A percentile compares a stretch with the other conserved stretches of the same genome.
These are phyloP conservation scores for Dasysyrphus albostriatus DNA, from an alignment of 2,888 invertebrate species.

Conservation along the genomic window DNA sequence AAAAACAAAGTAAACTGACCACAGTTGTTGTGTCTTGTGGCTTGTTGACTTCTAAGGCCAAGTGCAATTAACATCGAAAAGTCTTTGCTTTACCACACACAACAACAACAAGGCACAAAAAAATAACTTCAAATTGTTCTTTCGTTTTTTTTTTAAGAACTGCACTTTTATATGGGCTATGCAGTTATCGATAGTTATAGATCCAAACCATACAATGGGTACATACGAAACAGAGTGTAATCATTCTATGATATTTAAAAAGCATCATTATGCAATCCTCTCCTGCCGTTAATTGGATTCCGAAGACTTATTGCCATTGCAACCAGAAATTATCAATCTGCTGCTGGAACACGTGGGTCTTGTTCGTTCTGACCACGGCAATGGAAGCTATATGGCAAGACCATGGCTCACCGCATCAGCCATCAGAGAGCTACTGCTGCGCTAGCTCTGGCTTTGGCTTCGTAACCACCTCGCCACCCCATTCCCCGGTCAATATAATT, in stretches of 20 bases:
- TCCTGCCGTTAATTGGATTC: constrained; percentile 73
- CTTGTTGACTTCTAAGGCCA: constrained; percentile 41
- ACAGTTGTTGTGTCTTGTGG: constrained; percentile 42
- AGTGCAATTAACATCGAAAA: constrained; percentile 47
- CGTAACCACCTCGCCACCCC: neutral
- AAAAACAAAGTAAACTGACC: constrained; percentile 49
- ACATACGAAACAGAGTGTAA: constrained; percentile 30
- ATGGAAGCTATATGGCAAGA: constrained; percentile 24
- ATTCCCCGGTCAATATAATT: constrained; percentile 65
- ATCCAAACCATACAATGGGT: neutral
- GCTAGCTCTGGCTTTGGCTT: neutral
- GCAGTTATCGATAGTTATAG: neutral
- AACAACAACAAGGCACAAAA: constrained; percentile 1
- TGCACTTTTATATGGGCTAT: neutral
- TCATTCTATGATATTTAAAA: constrained; percentile 63
- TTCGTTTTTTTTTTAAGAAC: constrained; percentile 30
- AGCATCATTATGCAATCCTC: constrained; percentile 72
- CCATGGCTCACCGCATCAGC: constrained; percentile 18
- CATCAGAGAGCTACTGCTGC: constrained; percentile 18
- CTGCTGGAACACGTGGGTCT: constrained; percentile 66
- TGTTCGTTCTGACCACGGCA: constrained; percentile 62
- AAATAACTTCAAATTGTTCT: constrained; percentile 38
- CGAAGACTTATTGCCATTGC: constrained; percentile 73
- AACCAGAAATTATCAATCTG: constrained; percentile 73
- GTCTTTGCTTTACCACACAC: constrained; percentile 33